Percentiles rank a stretch among this genome's conserved stretches.
Conservation (phyloP, 2,888 invertebrate genomes). For the Tanypteryx hageni region DNA sequence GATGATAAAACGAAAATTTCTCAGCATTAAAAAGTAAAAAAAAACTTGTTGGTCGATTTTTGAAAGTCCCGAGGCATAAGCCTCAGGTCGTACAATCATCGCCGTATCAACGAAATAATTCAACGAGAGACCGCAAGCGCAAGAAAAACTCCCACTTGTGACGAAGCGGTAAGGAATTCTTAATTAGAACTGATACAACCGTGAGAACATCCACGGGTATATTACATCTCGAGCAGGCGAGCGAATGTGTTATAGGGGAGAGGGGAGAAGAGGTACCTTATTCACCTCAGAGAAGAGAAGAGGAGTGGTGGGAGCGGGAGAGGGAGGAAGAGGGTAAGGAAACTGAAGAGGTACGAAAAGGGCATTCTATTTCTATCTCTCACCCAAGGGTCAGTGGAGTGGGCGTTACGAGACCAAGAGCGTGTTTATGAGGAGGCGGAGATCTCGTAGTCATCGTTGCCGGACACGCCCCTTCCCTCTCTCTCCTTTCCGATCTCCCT, state of each 20-base stretch:
- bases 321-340: not conserved
- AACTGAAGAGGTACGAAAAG: not conserved
- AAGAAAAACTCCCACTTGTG: conserved; percentile 4
- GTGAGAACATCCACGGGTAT: conserved; percentile 34
- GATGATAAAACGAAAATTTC: too few species aligned
- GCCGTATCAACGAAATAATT: conserved; percentile 11
- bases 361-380: not conserved
- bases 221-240: conserved; percentile 17
- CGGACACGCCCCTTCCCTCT: conserved; percentile 43
- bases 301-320: not conserved
- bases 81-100: not conserved
- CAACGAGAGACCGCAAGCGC: not conserved
- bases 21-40: too few species aligned
- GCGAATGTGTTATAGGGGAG: not conserved
- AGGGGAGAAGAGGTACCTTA: not conserved
- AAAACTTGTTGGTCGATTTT: too few species aligned
- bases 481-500: not conserved
- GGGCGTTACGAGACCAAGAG: conserved; percentile 46
- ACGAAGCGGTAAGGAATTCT: conserved; percentile 4
- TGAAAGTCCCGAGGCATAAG: too few species aligned
- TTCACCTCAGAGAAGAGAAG: not conserved
- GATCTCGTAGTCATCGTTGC: conserved; percentile 56
- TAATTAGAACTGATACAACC: conserved; percentile 45
- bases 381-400: conserved; percentile 51
- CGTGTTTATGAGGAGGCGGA: conserved; percentile 63